Percentiles rank a stretch among this genome's conserved stretches.
Evolutionary conservation across 2,113 vertebrate species (phyloP).

Genomic region (Sterna hirundo): DNA sequence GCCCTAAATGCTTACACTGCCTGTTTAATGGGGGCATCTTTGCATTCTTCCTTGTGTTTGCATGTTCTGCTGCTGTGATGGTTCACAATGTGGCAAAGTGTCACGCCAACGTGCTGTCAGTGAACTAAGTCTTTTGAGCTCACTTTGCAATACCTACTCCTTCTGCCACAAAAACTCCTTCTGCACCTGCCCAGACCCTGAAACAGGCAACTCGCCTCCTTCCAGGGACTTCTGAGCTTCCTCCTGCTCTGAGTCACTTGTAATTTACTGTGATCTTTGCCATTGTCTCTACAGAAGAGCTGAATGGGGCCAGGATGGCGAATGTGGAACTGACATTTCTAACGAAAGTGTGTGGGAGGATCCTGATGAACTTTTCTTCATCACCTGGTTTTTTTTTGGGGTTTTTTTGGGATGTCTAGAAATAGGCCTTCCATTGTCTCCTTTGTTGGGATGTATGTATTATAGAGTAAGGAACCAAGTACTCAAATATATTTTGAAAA

Average conservation of each 20-base stretch:
- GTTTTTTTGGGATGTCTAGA: not conserved
- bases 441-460: not conserved
- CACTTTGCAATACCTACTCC: not conserved
- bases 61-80: not conserved
- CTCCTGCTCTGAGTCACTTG: not conserved
- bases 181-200: not conserved
- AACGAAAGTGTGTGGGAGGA: not conserved
- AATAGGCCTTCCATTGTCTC: not conserved
- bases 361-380: not conserved
- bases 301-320: not conserved
- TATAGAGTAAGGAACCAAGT: not conserved
- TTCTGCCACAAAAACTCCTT: not conserved
- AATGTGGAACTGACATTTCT: not conserved
- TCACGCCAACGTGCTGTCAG: not conserved
- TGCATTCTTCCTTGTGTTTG: not conserved
- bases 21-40: not conserved
- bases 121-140: not conserved
- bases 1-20: not conserved
- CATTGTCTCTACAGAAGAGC: not conserved
- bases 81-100: not conserved
- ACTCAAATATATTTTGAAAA: constrained; percentile 41
- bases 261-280: not conserved
- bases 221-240: not conserved
- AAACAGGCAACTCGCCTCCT: not conserved
- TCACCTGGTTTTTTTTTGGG: not conserved